A percentile compares a stretch with the other conserved stretches of the same genome.
phyloP scores from a whole-genome alignment of 2,113 vertebrate genomes.

The Nicator chloris region DNA sequence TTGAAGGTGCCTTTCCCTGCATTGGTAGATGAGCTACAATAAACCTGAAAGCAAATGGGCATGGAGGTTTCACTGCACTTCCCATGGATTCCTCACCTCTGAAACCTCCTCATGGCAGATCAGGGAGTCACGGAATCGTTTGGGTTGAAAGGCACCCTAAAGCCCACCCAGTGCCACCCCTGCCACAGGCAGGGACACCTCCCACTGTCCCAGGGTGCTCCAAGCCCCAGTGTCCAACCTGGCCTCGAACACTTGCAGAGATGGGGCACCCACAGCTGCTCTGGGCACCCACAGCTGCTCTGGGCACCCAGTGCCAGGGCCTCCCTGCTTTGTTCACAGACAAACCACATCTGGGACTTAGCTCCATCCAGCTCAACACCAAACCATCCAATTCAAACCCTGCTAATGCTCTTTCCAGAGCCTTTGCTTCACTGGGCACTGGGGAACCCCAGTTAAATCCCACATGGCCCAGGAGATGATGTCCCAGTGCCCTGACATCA shows the following conservation, averaged over 20 bases:
- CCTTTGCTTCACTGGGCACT: neutral
- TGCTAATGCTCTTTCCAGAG: neutral
- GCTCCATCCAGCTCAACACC: neutral
- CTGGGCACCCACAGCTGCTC: neutral
- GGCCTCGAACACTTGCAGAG: neutral
- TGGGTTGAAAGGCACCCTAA: neutral
- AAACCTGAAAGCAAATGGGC: neutral
- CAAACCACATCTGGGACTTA: neutral
- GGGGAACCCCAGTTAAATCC: neutral
- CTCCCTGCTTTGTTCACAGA: neutral
- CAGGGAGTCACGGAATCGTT: neutral
- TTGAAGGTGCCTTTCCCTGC: neutral
- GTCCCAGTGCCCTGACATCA: neutral
- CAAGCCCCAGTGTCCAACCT: neutral
- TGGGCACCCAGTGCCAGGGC: neutral
- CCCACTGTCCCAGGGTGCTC: rapidly evolving
- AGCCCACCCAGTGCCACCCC: neutral
- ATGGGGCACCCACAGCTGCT: neutral
- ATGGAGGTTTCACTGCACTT: neutral
- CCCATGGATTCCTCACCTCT: rapidly evolving
- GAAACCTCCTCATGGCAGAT: neutral
- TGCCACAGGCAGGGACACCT: neutral
- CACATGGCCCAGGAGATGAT: neutral
- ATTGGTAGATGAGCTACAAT: neutral
- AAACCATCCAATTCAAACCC: neutral